Evolutionary conservation across 2,888 invertebrate genomes (phyloP).

Genomic region (Rhimphoctona megacephalus): DNA sequence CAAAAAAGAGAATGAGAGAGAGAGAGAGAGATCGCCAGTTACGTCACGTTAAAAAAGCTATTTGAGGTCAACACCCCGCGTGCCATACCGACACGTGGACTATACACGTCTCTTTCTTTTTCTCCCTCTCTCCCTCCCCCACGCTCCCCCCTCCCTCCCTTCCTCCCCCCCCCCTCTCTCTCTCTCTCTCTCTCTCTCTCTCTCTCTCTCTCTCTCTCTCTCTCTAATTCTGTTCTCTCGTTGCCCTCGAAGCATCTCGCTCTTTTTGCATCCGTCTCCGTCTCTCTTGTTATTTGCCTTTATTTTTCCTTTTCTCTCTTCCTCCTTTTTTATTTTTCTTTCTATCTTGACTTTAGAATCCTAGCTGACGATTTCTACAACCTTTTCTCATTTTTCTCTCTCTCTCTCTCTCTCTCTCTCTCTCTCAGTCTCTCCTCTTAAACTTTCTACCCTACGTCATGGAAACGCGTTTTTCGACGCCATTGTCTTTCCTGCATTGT

Average conservation of each 20-base stretch:
- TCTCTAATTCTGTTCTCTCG: constrained; percentile 31
- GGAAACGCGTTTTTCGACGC: constrained; percentile 42
- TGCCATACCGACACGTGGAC: constrained; percentile 86
- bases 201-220: constrained; percentile 22
- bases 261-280: constrained; percentile 60
- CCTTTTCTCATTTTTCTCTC: constrained; percentile 23
- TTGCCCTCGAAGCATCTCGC: constrained; percentile 30
- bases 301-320: constrained; percentile 38
- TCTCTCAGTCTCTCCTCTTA: too few relatives aligned
- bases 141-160: constrained; percentile 56
- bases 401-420: neutral
- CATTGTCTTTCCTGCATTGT: constrained; percentile 30
- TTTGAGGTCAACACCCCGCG: constrained; percentile 87
- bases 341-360: constrained; percentile 41
- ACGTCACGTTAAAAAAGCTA: constrained; percentile 83
- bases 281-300: constrained; percentile 42
- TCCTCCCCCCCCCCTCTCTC: constrained; percentile 51
- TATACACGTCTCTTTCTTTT: constrained; percentile 69
- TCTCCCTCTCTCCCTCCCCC: constrained; percentile 21
- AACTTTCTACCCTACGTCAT: constrained; percentile 15
- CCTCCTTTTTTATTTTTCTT: constrained; percentile 11
- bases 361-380: constrained; percentile 39
- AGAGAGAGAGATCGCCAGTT: constrained; percentile 70
- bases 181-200: too few relatives aligned
- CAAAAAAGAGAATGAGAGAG: neutral